Evolutionary conservation across 1,140 invertebrate species (phyloP), one percentile per base, ranked within the genome.

Genomic region (Goniozus legneri): DNA sequence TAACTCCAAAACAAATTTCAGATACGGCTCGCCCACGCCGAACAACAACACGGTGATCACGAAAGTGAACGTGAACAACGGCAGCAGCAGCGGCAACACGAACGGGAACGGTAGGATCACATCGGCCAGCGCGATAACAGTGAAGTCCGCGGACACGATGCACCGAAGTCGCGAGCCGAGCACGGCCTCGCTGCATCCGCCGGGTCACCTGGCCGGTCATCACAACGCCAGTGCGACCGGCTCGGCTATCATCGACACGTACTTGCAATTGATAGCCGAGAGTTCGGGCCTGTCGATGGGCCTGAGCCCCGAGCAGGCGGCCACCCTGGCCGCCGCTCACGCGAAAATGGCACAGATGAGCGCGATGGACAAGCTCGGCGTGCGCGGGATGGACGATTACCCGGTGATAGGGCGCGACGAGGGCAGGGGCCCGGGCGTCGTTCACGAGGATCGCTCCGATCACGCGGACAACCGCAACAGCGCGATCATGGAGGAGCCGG

Each of bases 211-310:
- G 42, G 47, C 70, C 54, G 14, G 65, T 34, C 79, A 75, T 31
- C 60, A 65, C 15, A 61, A 59, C 7, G 39, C 60, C 64, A 64
- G 78, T 54, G 66, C 79, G 51, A 80, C 84, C 20, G 87, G 87
- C 1, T 90, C 88, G 2, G 86, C 87, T 0, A 80, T 92, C 21
- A 64, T 92, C 14, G 89, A 92, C 65, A 91, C 89, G 2, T 92
- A 91, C 63, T 76, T 92, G 13, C 88, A 91, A 64, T 83, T 90
- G 46, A 90, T 92, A 52, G 87, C 87, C 0, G 89, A 92, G 62
- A 91, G 89, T 22, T 82, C 84, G 31, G 81, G 82, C 69, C 67
- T 78, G 47, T 39, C 50, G 40, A 76, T 80, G 66, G 77, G 75
- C 1, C 70, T 81, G 33, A 75, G 65, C 10, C 75, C 78, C 19